Base-by-base conservation (phyloP, 2,797 vertebrate species). In the Netta rufina region DNA sequence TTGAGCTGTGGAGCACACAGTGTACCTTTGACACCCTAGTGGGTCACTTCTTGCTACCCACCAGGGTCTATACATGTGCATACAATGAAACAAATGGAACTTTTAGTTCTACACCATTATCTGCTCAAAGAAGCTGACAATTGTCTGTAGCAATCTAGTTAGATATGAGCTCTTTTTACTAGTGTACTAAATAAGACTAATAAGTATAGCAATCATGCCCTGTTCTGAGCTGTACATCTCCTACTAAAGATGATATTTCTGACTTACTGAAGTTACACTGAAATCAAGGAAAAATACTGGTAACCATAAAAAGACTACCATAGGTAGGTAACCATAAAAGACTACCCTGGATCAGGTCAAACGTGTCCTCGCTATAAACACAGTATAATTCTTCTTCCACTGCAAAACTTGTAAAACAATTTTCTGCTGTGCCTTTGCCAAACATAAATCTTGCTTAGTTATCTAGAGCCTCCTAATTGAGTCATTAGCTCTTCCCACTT, bases 401-500 rank as follows among this genome's bases (percentile, higher is more conserved):
- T 84, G 28, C 5, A 91, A 57, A 94, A 70, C 1, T 4, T 75
- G 27, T 24, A 60, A 87, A 84, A 56, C 12, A 60, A 51, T 84
- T 91, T 94, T 92, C 56, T 91, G 17, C 39, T 79, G 53, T 79
- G 79, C 6, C 20, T 86, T 95, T 67, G 54, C 49, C 61, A 73
- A 77, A 61, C 58, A 65, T 41, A 43, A 76, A 86, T 92, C 91
- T 92, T 74, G 11, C 22, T 85, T 75, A 74, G 47, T 61, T 96
- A 85, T 79, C 89, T 84, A 78, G 18, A 87, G 36, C 58, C 72
- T 27, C 66, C 83, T 81, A 93, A 89, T 65, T 51, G 41, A 67
- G 57, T 90, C 84, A 74, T 92, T 89, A 90, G 54, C 39, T 93
- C 28, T 87, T 91, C 32, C 15, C n/a, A 54, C 28, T 91, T 93